phyloP scores from a whole-genome alignment of 2,888 invertebrate species.

The Drosophila subsilvestris region DNA sequence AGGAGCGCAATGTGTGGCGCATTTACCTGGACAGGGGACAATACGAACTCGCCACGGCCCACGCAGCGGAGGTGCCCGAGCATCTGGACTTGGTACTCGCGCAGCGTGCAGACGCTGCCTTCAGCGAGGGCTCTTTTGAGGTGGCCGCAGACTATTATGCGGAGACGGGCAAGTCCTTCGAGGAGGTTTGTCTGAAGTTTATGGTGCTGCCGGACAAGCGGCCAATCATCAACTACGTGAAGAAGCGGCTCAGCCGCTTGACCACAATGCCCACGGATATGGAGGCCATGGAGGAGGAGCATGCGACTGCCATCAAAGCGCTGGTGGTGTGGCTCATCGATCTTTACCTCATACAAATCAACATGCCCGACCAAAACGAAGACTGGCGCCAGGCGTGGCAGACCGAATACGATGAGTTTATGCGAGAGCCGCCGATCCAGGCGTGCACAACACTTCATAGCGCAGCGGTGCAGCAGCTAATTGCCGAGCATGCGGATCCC shows the following conservation, averaged over 20 bases:
- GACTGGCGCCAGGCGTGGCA: slow-evolving; percentile 86
- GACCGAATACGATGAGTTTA: slow-evolving; percentile 91
- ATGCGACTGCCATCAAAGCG: slow-evolving; percentile 94
- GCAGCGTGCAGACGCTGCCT: slow-evolving; percentile 94
- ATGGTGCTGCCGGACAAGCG: slow-evolving; percentile 88
- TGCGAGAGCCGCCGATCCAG: slow-evolving; percentile 89
- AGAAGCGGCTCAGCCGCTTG: slow-evolving; percentile 91
- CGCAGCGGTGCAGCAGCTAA: slow-evolving; percentile 93
- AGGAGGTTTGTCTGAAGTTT: slow-evolving; percentile 96
- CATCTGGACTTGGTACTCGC: slow-evolving; percentile 93
- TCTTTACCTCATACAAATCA: slow-evolving; percentile 94
- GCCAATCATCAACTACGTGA: slow-evolving; percentile 94
- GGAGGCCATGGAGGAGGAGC: slow-evolving; percentile 85
- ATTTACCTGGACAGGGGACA: slow-evolving; percentile 94
- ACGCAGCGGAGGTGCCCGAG: slow-evolving; percentile 91
- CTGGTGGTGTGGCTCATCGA: slow-evolving; percentile 98
- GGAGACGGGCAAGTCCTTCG: slow-evolving; percentile 95
- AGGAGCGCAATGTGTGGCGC: slow-evolving; percentile 94
- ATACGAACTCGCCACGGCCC: slow-evolving; percentile 94
- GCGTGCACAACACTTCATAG: slow-evolving; percentile 93
- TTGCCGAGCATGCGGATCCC: slow-evolving; percentile 97
- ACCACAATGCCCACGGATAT: slow-evolving; percentile 21
- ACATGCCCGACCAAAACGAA: slow-evolving; percentile 82
- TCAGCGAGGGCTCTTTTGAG: slow-evolving; percentile 90
- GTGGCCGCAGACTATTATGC: slow-evolving; percentile 95